phyloP scores from a whole-genome alignment of 2,113 vertebrate genomes.

The Pelecanoides urinatrix region DNA sequence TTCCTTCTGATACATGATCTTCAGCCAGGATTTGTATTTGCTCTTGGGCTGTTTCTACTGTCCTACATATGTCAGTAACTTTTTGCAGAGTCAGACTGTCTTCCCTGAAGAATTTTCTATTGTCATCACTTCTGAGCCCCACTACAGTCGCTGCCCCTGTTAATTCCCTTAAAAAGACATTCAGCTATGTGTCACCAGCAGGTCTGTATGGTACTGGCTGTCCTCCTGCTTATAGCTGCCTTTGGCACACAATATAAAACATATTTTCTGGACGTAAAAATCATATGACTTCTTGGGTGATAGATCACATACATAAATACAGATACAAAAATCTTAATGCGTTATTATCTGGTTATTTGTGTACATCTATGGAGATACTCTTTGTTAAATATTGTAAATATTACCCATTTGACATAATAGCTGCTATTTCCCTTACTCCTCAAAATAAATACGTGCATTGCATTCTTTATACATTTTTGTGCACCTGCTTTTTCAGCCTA shows the following conservation, averaged over 20 bases:
- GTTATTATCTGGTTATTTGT: neutral
- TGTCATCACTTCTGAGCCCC: conserved; percentile 67
- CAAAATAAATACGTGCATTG: neutral
- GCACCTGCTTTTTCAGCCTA: neutral
- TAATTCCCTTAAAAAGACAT: conserved; percentile 49
- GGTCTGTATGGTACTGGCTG: neutral
- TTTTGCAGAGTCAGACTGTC: conserved; percentile 65
- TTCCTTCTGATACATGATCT: neutral
- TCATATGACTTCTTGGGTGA: rapidly evolving
- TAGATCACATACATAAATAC: neutral
- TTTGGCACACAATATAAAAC: neutral
- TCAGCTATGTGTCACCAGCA: neutral
- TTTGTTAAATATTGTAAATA: neutral
- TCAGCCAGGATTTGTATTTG: neutral
- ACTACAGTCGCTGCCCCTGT: conserved; percentile 29
- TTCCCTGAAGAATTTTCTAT: conserved; percentile 50
- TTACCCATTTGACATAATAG: neutral
- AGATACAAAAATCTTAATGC: neutral
- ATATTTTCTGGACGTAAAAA: neutral
- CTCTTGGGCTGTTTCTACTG: conserved; percentile 38
- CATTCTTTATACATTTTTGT: neutral
- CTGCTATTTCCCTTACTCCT: neutral
- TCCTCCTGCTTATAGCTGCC: neutral
- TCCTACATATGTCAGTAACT: conserved; percentile 63
- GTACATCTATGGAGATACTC: neutral